Evolutionary conservation across 2,888 invertebrate species (phyloP), one percentile per base, ranked within the genome.

Genomic region (Tipula helvola): DNA sequence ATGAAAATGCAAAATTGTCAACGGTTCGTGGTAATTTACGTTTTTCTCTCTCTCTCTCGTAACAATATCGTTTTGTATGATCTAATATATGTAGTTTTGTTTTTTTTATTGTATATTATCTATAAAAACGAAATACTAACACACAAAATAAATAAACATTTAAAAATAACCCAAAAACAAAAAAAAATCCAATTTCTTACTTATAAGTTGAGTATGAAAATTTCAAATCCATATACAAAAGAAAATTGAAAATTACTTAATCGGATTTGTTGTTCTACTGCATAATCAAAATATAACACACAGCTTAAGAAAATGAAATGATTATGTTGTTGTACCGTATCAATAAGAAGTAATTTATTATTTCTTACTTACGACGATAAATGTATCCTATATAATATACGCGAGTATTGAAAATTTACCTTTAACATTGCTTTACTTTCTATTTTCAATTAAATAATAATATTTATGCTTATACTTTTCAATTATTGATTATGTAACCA

Each of bases 391-490:
- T 5, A 16, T 52, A n/a, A 2, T 52, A 71, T 71, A 71, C 28
- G 71, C 71, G 10, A 71, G 71, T 71, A 71, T 28, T 71, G 71
- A 28, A 71, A 71, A 71, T 71, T 84, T 84, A 84, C 84, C 84
- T 84, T 84, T 84, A 84, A 84, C 84, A 84, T 41, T 84, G 84
- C 39, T 84, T 84, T 84, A 84, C 84, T 84, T 84, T 84, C 84
- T 84, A 84, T 84, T 84, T 84, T 84, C 36, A 39, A 36, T 39
- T 84, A 84, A 84, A 84, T 41, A 84, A 84, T 84, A 39, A 84
- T 84, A 39, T 84, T 84, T 84, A 39, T 84, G 36, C 84, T 84
- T 84, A 28, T 28, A 84, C 84, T 84, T 84, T 84, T 84, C 84
- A 84, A 84, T 84, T 71, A 71, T 71, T 71, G 71, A 84, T 84